Evolutionary conservation across 2,888 invertebrate species (phyloP), one percentile per base, ranked within the genome.

Genomic region (Oeneis ivallda): DNA sequence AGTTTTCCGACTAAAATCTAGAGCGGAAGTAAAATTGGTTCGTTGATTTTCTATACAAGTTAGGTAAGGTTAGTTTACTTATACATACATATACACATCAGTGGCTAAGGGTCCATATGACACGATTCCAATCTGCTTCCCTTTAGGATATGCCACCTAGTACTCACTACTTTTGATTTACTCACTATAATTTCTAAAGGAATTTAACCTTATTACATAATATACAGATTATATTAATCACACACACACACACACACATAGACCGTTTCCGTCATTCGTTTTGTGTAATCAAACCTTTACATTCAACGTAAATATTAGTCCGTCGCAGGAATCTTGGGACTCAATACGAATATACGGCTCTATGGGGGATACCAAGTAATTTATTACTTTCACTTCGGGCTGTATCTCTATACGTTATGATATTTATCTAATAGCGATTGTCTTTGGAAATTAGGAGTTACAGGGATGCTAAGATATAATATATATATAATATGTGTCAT

Each of bases 291-390:
- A 37, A 37, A 26, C 6, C 9, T 9, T 37, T 37, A 37, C 7
- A n/a, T 7, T 37, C 37, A 37, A 37, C 37, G 37, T 37, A 37
- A 37, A 79, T 79, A 75, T 79, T 79, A 77, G 69, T 71, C 63
- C 71, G 70, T 66, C 69, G 66, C 70, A 69, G 74, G 65, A 76
- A 75, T 76, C 74, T 71, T 71, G 71, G 73, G 68, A 72, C 72
- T 72, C 69, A 62, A 69, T 75, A 73, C 74, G 71, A 70, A 68
- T 69, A 68, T 71, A 72, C 72, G 69, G 57, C 67, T 54, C 71
- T 69, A 68, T 69, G 66, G 71, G 70, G 72, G 68, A 72, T 74
- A 74, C 73, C 72, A 76, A 41, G 75, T 76, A 74, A 77, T 75
- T 77, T 76, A 79, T 75, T 70, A 71, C 69, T 67, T 66, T 68